Percentiles rank a stretch among this genome's conserved stretches.
These are phyloP conservation scores for Drosophila orena DNA, from an alignment of 1,140 invertebrate species.

Conservation along the genomic window DNA sequence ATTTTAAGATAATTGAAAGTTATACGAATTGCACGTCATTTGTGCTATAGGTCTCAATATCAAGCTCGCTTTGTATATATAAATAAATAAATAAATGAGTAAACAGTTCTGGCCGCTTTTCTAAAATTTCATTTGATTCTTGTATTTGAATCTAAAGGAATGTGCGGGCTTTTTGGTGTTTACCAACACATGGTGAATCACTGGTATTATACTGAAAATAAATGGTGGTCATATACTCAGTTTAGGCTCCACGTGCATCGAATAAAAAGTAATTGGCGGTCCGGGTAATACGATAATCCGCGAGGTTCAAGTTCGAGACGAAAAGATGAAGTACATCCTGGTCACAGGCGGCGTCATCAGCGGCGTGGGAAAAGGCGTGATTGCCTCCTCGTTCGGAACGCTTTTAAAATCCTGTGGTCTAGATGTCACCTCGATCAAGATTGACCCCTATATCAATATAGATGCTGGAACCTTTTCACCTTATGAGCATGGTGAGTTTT, in stretches of 20 bases:
- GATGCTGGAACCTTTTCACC: slow-evolving; percentile 99
- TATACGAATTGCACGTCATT: too few relatives aligned
- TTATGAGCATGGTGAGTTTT: slow-evolving; percentile 97
- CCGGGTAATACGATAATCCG: slow-evolving; percentile 1
- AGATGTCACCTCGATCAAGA: slow-evolving; percentile 98
- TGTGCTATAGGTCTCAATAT: too few relatives aligned
- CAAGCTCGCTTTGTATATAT: too few relatives aligned
- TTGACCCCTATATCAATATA: slow-evolving; percentile 99
- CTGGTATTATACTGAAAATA: neutral
- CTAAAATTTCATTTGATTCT: too few relatives aligned
- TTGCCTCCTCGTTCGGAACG: slow-evolving; percentile 97
- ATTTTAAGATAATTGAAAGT: too few relatives aligned
- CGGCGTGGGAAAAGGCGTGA: slow-evolving; percentile 99
- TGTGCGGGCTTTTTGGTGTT: neutral
- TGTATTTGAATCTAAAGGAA: neutral
- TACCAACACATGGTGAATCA: slow-evolving; percentile 12
- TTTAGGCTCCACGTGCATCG: too few relatives aligned
- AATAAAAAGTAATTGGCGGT: too few relatives aligned
- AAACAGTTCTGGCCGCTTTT: too few relatives aligned
- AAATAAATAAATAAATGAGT: too few relatives aligned
- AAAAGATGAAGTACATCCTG: slow-evolving; percentile 92
- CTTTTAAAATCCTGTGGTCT: slow-evolving; percentile 97
- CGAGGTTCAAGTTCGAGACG: slow-evolving; percentile 2
- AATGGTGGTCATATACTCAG: slow-evolving; percentile 5
- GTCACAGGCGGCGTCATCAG: slow-evolving; percentile 99